phyloP scores from a whole-genome alignment of 2,888 invertebrate species.

The Strigamia crassipes region DNA sequence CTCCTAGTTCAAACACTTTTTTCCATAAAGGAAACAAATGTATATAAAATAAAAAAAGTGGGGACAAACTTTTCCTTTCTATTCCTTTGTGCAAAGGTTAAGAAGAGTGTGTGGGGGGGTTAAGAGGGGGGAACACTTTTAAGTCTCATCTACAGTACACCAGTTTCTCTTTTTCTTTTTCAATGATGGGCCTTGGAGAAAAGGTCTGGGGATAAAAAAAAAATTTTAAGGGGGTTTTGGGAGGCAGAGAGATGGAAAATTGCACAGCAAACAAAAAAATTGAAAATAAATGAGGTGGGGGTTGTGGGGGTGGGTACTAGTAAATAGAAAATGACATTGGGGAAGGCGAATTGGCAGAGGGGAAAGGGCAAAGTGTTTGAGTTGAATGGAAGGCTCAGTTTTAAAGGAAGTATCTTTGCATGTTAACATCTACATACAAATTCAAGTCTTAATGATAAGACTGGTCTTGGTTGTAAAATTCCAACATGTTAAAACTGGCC shows the following conservation, averaged over 20 bases:
- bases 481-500: conserved; percentile 1
- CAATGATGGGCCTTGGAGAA: background rate
- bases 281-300: background rate
- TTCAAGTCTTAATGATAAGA: background rate
- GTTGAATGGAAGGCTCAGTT: conserved; percentile 1
- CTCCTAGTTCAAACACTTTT: conserved; percentile 2
- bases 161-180: background rate
- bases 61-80: background rate
- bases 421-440: conserved; percentile 24
- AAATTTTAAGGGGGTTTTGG: background rate
- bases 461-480: background rate
- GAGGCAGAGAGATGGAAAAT: background rate
- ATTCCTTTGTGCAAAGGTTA: background rate
- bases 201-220: conserved; percentile 1
- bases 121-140: background rate
- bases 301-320: background rate
- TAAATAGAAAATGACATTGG: background rate
- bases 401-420: conserved; percentile 11
- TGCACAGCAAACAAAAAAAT: background rate
- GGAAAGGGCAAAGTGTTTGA: background rate
- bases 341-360: no score
- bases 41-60: background rate
- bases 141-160: background rate
- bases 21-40: background rate
- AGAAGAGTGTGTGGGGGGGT: background rate